Percentiles rank a stretch among this genome's conserved stretches.
phyloP scores from a whole-genome alignment of 2,113 vertebrate genomes.

The Castor canadensis region DNA sequence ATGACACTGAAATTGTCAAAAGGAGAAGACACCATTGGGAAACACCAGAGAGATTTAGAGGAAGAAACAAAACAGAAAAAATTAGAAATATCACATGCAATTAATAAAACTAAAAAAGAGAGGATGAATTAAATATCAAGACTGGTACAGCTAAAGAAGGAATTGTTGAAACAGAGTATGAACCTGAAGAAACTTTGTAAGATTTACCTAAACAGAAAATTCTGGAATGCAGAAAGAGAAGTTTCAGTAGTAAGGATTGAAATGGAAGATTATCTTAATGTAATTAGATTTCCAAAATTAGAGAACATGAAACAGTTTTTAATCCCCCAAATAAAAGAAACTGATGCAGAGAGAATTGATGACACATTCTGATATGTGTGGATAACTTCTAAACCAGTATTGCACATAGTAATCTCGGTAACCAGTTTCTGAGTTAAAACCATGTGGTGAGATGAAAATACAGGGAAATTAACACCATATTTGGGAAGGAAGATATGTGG shows the following conservation, averaged over 20 bases:
- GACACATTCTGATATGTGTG: no score
- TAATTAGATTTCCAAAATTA: neutral
- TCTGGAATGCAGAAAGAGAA: neutral
- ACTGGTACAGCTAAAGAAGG: neutral
- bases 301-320: neutral
- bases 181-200: neutral
- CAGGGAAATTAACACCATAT: no score
- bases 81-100: neutral
- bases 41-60: neutral
- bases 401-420: neutral
- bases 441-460: neutral
- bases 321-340: neutral
- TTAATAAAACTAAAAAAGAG: neutral
- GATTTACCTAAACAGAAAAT: neutral
- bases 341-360: neutral
- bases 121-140: fast-evolving
- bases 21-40: neutral
- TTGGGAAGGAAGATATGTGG: neutral
- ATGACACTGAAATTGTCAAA: no score
- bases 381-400: neutral
- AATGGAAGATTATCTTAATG: no score
- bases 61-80: neutral
- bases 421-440: neutral
- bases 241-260: neutral
- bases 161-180: neutral